Evolutionary conservation across 2,888 invertebrate species (phyloP).

Genomic region (Acrocyrtus sp.): DNA sequence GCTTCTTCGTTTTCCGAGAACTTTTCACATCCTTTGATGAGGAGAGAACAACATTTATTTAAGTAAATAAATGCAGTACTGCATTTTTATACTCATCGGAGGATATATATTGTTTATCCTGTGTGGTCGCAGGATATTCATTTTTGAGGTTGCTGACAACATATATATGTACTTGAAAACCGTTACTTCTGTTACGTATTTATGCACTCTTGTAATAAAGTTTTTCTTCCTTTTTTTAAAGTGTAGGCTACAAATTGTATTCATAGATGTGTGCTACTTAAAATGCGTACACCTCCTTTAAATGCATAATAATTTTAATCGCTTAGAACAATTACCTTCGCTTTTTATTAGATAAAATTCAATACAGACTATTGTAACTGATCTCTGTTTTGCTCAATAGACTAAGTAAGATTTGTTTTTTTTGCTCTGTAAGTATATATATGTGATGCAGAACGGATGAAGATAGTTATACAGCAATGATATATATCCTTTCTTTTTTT

Average conservation of each 20-base stretch:
- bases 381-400: background rate
- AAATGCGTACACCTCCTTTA: conserved; percentile 4
- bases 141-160: background rate
- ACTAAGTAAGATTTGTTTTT: background rate
- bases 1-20: background rate
- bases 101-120: background rate
- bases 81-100: background rate
- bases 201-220: background rate
- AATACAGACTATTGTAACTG: no score
- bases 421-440: background rate
- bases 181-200: background rate
- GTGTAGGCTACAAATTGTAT: background rate
- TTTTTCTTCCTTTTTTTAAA: conserved; percentile 1
- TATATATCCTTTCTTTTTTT: background rate
- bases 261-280: background rate
- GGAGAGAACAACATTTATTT: background rate
- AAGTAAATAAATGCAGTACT: no score
- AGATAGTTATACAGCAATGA: background rate
- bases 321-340: no score
- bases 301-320: conserved; percentile 2
- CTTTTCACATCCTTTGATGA: background rate
- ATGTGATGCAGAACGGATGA: background rate
- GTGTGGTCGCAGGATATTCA: background rate
- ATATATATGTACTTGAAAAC: no score
- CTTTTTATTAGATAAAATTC: no score